Conservation (phyloP, 2,888 invertebrate genomes). For the Andricus quercusramuli region DNA sequence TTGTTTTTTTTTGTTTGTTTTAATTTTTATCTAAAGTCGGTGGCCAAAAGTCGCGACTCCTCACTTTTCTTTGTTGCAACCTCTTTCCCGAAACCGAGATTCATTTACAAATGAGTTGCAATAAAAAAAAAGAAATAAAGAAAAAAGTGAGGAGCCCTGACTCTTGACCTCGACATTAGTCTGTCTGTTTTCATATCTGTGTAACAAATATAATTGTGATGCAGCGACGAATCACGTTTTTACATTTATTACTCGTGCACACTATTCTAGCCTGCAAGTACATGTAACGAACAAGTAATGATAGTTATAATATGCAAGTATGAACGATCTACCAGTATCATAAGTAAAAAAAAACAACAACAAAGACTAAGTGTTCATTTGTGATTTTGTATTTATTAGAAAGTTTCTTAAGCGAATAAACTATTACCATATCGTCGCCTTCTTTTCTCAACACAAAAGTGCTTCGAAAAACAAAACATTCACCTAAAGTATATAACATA, state of each 20-base stretch:
- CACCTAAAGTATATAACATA: not conserved
- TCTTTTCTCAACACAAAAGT: slow-evolving; percentile 32
- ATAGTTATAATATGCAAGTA: slow-evolving; percentile 66
- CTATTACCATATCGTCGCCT: slow-evolving; percentile 48
- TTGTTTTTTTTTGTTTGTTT: too few species aligned
- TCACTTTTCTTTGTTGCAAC: too few species aligned
- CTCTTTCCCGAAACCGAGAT: too few species aligned
- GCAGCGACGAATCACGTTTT: slow-evolving; percentile 20
- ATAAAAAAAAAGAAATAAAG: too few species aligned
- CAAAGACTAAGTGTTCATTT: slow-evolving; percentile 78
- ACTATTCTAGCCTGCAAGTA: slow-evolving; percentile 72
- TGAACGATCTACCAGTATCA: slow-evolving; percentile 69
- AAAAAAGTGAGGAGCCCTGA: too few species aligned
- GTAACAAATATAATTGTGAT: slow-evolving; percentile 45
- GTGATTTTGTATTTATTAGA: slow-evolving; percentile 61
- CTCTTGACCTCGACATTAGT: too few species aligned
- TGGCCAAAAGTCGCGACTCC: too few species aligned
- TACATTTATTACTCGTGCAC: slow-evolving; percentile 50
- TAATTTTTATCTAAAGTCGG: too few species aligned
- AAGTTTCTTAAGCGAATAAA: slow-evolving; percentile 73
- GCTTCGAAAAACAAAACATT: slow-evolving; percentile 25
- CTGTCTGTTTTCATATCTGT: slow-evolving; percentile 50
- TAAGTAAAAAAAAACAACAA: slow-evolving; percentile 71
- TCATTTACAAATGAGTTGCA: too few species aligned
- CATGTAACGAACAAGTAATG: slow-evolving; percentile 72